A percentile compares a stretch with the other conserved stretches of the same genome.
These are phyloP conservation scores for Drosophila kanekoi DNA, from an alignment of 2,888 invertebrate species.

Conservation along the genomic window DNA sequence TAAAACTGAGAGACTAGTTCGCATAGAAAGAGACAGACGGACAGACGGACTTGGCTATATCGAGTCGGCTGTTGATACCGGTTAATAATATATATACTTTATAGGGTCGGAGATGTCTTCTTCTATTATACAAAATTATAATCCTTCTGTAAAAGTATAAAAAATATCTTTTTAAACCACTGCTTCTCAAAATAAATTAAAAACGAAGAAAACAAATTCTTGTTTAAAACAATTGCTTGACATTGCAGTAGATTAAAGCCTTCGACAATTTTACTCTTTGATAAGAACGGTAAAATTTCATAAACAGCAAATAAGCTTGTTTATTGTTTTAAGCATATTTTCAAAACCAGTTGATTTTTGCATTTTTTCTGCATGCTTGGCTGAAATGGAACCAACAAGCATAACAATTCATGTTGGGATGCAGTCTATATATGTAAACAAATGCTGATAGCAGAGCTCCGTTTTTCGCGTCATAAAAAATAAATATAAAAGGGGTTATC, in stretches of 20 bases:
- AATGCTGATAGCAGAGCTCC: constrained; percentile 17
- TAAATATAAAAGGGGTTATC: constrained; percentile 3
- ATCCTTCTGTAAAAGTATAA: no score
- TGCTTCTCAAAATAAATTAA: constrained; percentile 9
- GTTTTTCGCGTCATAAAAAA: constrained; percentile 16
- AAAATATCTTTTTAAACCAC: constrained; percentile 8
- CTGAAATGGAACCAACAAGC: no score
- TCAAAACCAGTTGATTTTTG: constrained; percentile 1
- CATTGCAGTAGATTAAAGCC: constrained; percentile 3
- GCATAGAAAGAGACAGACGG: no score
- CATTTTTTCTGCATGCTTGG: no score
- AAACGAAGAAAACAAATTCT: constrained; percentile 1
- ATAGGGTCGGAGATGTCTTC: no score
- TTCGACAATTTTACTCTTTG: constrained; percentile 11
- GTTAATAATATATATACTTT: no score
- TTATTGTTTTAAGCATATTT: constrained; percentile 11
- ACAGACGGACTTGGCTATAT: no score
- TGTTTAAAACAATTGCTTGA: not conserved
- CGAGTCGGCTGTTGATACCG: no score
- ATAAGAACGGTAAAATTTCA: not conserved
- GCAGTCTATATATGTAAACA: constrained; percentile 11
- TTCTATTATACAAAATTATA: no score
- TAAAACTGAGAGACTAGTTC: no score
- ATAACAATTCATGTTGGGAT: not conserved
- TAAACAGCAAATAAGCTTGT: constrained; percentile 6